Base-by-base conservation (phyloP, 2,888 invertebrate genomes). In the Chrysolina oricalcia region DNA sequence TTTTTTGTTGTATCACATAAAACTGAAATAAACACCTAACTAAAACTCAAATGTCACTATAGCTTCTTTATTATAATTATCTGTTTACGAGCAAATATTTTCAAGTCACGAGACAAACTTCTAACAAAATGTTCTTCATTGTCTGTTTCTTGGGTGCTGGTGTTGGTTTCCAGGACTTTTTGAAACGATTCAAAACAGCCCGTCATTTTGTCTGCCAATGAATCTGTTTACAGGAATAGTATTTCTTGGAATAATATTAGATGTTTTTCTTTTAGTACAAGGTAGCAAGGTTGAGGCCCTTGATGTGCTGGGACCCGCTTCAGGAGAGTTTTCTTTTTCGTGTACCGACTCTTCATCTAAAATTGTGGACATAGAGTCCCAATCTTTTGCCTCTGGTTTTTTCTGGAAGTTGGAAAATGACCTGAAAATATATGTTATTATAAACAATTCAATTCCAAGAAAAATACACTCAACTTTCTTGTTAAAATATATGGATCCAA, bases 151-250 rank as follows among this genome's bases (percentile, higher is more conserved):
- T 59, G 59, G 59, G 21, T 59, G 59, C 21, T 59, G 23, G 19
- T 59, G 19, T 23, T 15, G 17, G 21, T 59, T 19, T 59, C 17
- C 59, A 59, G 19, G 11, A 59, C 59, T n/a, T n/a, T n/a, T n/a
- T n/a, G n/a, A n/a, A n/a, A n/a, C n/a, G n/a, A n/a, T n/a, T n/a
- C n/a, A n/a, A n/a, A n/a, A n/a, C n/a, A n/a, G n/a, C n/a, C n/a
- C n/a, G n/a, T n/a, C n/a, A n/a, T n/a, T n/a, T n/a, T n/a, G n/a
- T n/a, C n/a, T n/a, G n/a, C n/a, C n/a, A n/a, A n/a, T n/a, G n/a
- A n/a, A n/a, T n/a, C n/a, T n/a, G n/a, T n/a, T n/a, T n/a, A 23
- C 59, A 21, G 59, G 59, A 59, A 59, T 59, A 19, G 59, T 59
- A n/a, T 59, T 19, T 59, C 59, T 59, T 19, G 59, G 59, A 13